Evolutionary conservation across 1,140 invertebrate species (phyloP), one percentile per base, ranked within the genome.

Genomic region (Lethocerus indicus): DNA sequence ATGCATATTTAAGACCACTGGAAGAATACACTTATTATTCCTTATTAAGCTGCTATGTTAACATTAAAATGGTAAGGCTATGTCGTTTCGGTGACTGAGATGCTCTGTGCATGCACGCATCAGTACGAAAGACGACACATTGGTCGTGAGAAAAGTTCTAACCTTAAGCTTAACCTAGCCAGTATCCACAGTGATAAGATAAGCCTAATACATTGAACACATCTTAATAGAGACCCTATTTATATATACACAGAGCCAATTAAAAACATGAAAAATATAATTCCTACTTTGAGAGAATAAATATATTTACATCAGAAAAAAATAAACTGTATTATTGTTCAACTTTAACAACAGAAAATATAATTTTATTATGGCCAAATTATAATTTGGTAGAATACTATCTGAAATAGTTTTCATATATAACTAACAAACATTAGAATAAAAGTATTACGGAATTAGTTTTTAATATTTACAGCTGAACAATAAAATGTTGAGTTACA

Each of bases 201-300:
- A 51, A 51, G 39, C 50, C 50, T 51, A 51, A 44, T 51, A 51
- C 50, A 51, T 51, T 51, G 50, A 51, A 51, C 50, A 51, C 50
- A 51, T 51, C 50, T 51, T 51, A 51, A 51, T 40, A 46, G 32
- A 51, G 29, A 46, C 50, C 35, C 43, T 46, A 39, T 39, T 39
- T 39, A 46, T 27, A 35, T 47, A 23, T 49, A 49, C 27, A 48
- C 16, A 48, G 26, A 20, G 21, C n/a, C 47, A 41, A 37, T 45
- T 40, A 27, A 37, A 23, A 47, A 41, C 39, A 44, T 51, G 37
- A 44, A 41, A 51, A 51, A 51, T 39, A 51, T 40, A 46, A 46
- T 43, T 44, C 13, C 37, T 50, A 49, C 29, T 49, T 46, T 51
- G 24, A 42, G 43, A 51, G 46, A 44, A 51, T 46, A 51, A 51